These are phyloP conservation scores for Girardinichthys multiradiatus DNA, from an alignment of 2,113 vertebrate genomes.

Conservation along the genomic window DNA sequence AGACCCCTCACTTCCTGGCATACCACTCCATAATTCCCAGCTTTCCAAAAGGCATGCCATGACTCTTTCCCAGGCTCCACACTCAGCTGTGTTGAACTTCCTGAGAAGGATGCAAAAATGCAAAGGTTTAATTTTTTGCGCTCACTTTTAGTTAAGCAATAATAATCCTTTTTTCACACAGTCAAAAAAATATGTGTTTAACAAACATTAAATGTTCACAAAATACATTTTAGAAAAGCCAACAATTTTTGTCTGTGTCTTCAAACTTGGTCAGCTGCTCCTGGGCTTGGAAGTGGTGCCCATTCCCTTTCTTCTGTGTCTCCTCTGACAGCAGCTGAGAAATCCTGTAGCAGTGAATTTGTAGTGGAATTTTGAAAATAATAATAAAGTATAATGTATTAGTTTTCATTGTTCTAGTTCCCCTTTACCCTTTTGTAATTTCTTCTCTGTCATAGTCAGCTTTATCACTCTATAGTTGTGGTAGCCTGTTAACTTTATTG, in stretches of 20 bases:
- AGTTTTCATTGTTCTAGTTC: too few species aligned
- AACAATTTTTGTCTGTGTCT: not conserved
- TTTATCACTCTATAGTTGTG: too few species aligned
- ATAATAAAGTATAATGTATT: too few species aligned
- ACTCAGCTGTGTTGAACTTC: slow-evolving; percentile 55
- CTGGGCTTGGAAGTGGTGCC: not conserved
- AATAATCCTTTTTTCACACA: slow-evolving; percentile 62
- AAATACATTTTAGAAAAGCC: slow-evolving; percentile 27
- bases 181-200: slow-evolving; percentile 56
- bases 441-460: too few species aligned
- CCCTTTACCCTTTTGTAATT: too few species aligned
- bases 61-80: slow-evolving; percentile 39
- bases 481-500: too few species aligned
- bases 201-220: slow-evolving; percentile 53
- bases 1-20: slow-evolving; percentile 73
- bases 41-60: slow-evolving; percentile 66
- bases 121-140: slow-evolving; percentile 65
- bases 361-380: too few species aligned
- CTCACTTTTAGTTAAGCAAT: slow-evolving; percentile 59
- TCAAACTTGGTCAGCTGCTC: not conserved
- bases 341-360: too few species aligned
- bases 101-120: slow-evolving; percentile 67
- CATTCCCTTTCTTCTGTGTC: not conserved
- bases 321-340: not conserved
- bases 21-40: slow-evolving; percentile 73